phyloP scores from a whole-genome alignment of 2,888 invertebrate genomes.

The Amaurobius ferox region DNA sequence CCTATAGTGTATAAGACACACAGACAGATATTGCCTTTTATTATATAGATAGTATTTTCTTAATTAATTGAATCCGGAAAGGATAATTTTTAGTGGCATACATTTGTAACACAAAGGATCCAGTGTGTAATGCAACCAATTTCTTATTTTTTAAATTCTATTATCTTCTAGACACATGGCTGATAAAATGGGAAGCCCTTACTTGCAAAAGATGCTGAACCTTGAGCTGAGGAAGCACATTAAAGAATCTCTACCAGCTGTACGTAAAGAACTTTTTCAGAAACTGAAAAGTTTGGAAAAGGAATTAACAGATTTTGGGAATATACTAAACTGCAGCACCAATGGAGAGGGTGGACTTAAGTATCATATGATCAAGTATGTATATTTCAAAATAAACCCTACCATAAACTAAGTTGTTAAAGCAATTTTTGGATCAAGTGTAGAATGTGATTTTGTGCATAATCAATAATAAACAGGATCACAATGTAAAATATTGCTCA shows the following conservation, averaged over 20 bases:
- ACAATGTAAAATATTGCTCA: too few relatives aligned
- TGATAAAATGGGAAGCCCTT: slow-evolving; percentile 97
- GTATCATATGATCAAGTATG: slow-evolving; percentile 27
- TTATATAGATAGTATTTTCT: too few relatives aligned
- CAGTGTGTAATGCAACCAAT: too few relatives aligned
- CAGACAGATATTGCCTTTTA: too few relatives aligned
- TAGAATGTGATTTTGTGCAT: too few relatives aligned
- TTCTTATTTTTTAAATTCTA: too few relatives aligned
- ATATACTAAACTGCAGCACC: neutral
- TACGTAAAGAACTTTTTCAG: slow-evolving; percentile 92
- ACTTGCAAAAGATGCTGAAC: slow-evolving; percentile 95
- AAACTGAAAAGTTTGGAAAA: slow-evolving; percentile 74
- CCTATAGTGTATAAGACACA: too few relatives aligned
- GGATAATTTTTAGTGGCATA: too few relatives aligned
- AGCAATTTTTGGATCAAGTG: too few relatives aligned
- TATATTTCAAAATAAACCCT: neutral
- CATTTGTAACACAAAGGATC: too few relatives aligned
- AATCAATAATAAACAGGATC: too few relatives aligned
- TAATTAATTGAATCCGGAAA: too few relatives aligned
- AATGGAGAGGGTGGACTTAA: neutral
- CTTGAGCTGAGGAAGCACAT: slow-evolving; percentile 99
- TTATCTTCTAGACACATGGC: slow-evolving; percentile 85
- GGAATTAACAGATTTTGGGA: slow-evolving; percentile 24
- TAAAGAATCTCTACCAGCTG: slow-evolving; percentile 94
- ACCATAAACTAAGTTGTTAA: neutral